These are phyloP conservation scores for Carcharodon carcharias DNA, from an alignment of 2,797 vertebrate genomes.

Conservation along the genomic window DNA sequence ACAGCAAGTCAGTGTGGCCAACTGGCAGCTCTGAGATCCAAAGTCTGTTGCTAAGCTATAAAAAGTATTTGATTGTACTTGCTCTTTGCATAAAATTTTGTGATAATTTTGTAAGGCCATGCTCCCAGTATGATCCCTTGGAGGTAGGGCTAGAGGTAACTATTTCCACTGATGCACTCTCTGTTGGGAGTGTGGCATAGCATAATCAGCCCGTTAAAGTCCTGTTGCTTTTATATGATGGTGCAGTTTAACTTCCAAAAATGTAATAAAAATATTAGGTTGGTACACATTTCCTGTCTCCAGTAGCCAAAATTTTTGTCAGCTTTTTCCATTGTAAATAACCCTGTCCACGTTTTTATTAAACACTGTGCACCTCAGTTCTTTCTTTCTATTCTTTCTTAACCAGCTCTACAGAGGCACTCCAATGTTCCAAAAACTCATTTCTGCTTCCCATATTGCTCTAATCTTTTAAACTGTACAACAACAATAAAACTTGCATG, in stretches of 20 bases:
- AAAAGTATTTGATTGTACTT: background rate
- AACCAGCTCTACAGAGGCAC: background rate
- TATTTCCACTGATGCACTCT: background rate
- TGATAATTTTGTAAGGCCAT: background rate
- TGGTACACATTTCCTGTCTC: background rate
- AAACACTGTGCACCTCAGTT: background rate
- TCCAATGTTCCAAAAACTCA: background rate
- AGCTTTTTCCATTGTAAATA: background rate
- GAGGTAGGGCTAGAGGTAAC: background rate
- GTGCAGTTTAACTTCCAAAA: background rate
- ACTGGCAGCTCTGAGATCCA: background rate
- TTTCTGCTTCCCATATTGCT: background rate
- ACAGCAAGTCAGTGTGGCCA: background rate
- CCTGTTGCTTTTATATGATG: background rate
- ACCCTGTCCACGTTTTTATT: background rate
- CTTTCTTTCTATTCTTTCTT: background rate
- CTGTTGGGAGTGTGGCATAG: background rate
- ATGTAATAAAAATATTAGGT: background rate
- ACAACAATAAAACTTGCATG: background rate
- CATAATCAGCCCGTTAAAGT: background rate
- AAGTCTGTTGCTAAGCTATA: background rate
- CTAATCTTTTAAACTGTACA: background rate
- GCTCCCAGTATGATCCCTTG: too few relatives aligned
- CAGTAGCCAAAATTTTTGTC: too few relatives aligned
- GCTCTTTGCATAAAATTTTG: background rate